Base-by-base conservation (phyloP, 2,888 invertebrate genomes). In the Pristionchus japonicus region DNA sequence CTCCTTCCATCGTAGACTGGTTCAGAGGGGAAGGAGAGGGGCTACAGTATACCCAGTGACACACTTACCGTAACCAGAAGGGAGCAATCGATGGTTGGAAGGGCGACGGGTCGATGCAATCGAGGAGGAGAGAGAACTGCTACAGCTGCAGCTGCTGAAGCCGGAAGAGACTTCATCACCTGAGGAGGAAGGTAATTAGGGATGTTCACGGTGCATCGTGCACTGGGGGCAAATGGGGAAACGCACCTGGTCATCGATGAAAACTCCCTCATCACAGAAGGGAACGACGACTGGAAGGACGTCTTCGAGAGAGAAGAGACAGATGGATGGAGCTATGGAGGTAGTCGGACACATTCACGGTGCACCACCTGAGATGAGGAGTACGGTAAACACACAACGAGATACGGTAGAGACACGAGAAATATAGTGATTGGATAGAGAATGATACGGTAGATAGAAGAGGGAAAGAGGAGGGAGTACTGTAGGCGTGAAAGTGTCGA, bases 271-370 rank as follows among this genome's bases (percentile, higher is more conserved):
- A 34, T 89, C 90, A 74, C 89, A 90, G 77, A 89, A 87, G 84
- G 89, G 87, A 4, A 90, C 88, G 47, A 89, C 89, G 64, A 89
- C 88, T 11, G 89, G 83, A 15, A 90, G 89, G 47, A 89, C 88
- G 49, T 90, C 88, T n/a, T 89, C 89, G 89, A 91, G 89, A 88
- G 89, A 89, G 89, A 91, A 91, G 13, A 91, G 89, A 34, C 90
- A 84, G 9, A 91, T 83, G 2, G 89, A 84, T 13, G 89, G 89
- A 84, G 89, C 88, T 85, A 90, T 64, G 74, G 89, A 89, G 87
- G 90, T 89, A 0, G 90, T 88, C 89, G 89, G 88, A 61, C 88
- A 88, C 84, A 77, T 84, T 40, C 34, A 27, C 49, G 34, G 34
- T 34, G 27, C 74, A 34, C 74, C 40, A 23, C 37, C 84, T 84